phyloP scores from a whole-genome alignment of 2,797 vertebrate species.

The Danio kyathit region DNA sequence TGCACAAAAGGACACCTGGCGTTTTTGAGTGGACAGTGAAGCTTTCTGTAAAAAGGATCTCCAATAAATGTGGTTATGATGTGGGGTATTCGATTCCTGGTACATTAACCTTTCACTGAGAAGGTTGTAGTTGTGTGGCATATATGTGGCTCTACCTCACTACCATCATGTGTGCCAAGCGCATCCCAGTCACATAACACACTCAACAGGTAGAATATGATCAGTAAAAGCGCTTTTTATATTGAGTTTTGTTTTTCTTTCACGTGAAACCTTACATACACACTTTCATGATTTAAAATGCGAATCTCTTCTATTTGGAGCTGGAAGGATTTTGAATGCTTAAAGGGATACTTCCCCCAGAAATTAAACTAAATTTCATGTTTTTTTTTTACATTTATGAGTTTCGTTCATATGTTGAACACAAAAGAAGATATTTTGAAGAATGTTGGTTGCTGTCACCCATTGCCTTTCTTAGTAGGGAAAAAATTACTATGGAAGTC shows the following conservation, averaged over 20 bases:
- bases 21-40: slow-evolving; percentile 95
- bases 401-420: no score
- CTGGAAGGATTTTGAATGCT: neutral
- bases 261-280: neutral
- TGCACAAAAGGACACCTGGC: slow-evolving; percentile 98
- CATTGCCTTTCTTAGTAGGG: no score
- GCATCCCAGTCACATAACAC: neutral
- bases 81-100: slow-evolving; percentile 17
- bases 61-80: slow-evolving; percentile 25
- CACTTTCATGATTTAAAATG: slow-evolving; percentile 10
- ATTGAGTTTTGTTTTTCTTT: neutral
- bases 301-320: neutral
- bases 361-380: no score
- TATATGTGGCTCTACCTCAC: slow-evolving; percentile 21
- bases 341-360: neutral
- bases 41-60: slow-evolving; percentile 3
- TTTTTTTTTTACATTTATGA: no score
- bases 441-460: no score
- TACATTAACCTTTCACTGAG: slow-evolving; percentile 29
- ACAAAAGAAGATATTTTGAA: no score
- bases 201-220: neutral
- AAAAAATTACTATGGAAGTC: no score
- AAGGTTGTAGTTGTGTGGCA: slow-evolving; percentile 9
- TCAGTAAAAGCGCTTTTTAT: neutral
- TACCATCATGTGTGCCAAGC: slow-evolving; percentile 28